Percentiles rank a stretch among this genome's conserved stretches.
These are phyloP conservation scores for Leptinotarsa tumamoca DNA, from an alignment of 2,888 invertebrate genomes.

Conservation along the genomic window DNA sequence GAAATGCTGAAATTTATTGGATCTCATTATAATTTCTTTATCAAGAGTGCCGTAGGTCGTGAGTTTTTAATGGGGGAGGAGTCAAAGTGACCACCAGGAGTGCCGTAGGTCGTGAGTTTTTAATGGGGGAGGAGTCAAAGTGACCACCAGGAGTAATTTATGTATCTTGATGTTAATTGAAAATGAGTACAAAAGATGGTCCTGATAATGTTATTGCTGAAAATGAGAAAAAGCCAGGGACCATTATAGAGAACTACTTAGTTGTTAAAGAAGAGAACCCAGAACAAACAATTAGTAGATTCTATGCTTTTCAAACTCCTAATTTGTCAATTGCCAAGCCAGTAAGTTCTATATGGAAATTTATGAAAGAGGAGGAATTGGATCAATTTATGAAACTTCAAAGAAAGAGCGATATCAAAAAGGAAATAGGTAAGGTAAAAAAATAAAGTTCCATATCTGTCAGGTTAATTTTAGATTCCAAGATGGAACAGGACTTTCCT, in stretches of 20 bases:
- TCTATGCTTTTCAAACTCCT: constrained; percentile 50
- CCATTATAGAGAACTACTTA: constrained; percentile 39
- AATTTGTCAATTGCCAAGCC: constrained; percentile 49
- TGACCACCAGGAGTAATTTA: too few relatives aligned
- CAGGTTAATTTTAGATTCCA: constrained; percentile 54
- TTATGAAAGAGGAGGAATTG: constrained; percentile 56
- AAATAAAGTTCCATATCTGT: constrained; percentile 18
- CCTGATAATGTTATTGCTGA: neutral
- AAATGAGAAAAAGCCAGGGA: constrained; percentile 31
- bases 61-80: too few relatives aligned
- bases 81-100: too few relatives aligned
- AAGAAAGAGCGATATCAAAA: constrained; percentile 50
- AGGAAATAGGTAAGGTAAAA: constrained; percentile 54
- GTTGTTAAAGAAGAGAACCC: constrained; percentile 22
- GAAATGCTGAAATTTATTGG: too few relatives aligned
- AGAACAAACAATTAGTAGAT: constrained; percentile 30
- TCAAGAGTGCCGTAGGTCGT: too few relatives aligned
- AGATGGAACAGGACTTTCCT: constrained; percentile 51
- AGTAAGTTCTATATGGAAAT: constrained; percentile 57
- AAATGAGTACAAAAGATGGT: neutral
- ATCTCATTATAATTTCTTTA: too few relatives aligned
- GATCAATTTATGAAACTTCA: constrained; percentile 50
- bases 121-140: too few relatives aligned
- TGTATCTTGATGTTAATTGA: neutral
- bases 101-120: too few relatives aligned